Conservation (phyloP, 2,113 vertebrate species). For the Pristiophorus japonicus region DNA sequence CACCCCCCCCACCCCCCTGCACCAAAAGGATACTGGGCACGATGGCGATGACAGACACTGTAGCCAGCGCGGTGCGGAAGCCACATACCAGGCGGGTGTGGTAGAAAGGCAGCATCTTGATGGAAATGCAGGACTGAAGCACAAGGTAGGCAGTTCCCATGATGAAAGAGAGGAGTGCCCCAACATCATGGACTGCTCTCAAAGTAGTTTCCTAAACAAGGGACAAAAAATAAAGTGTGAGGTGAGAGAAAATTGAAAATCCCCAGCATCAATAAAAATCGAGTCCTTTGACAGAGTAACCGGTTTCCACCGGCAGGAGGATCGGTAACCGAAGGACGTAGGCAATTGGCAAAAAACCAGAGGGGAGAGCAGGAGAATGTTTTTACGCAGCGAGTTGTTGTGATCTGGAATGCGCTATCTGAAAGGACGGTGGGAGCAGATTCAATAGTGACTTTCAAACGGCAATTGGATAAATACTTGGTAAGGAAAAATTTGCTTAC, state of each 20-base stretch:
- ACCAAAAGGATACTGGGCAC: conserved; percentile 84
- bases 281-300: not conserved
- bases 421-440: not conserved
- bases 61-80: conserved; percentile 57
- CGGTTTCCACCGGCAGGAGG: not conserved
- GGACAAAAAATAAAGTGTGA: conserved; percentile 33
- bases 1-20: too few relatives aligned
- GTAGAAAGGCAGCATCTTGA: conserved; percentile 58
- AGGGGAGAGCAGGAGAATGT: not conserved
- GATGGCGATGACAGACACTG: conserved; percentile 59
- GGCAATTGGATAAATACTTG: not conserved
- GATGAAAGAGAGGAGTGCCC: conserved; percentile 75
- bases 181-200: conserved; percentile 64
- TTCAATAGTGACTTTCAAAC: not conserved
- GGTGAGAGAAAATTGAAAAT: not conserved
- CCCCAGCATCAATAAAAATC: not conserved
- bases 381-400: not conserved
- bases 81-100: conserved; percentile 53
- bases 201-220: conserved; percentile 68
- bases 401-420: not conserved
- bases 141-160: conserved; percentile 66
- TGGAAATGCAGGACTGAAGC: conserved; percentile 71
- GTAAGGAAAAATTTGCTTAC: not conserved
- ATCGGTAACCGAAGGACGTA: not conserved
- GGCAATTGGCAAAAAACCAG: not conserved